Evolutionary conservation across 2,113 vertebrate genomes (phyloP).

Genomic region (Alaudala cheleensis): DNA sequence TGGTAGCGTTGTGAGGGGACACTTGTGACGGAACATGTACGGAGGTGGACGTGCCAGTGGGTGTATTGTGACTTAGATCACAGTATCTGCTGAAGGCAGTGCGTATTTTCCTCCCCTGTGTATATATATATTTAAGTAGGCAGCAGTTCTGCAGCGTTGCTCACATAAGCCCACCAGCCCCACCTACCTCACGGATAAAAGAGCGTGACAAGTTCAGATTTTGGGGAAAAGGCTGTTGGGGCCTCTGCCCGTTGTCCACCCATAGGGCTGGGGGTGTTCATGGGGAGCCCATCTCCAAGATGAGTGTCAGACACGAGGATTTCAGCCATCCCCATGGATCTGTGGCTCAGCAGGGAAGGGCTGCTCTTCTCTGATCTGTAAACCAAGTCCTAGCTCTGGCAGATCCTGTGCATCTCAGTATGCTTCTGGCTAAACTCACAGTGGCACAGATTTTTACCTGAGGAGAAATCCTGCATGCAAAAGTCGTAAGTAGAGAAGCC

Average conservation of each 20-base stretch:
- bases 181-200: background rate
- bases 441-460: background rate
- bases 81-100: constrained; percentile 4
- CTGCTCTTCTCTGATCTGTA: background rate
- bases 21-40: background rate
- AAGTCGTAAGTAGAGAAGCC: background rate
- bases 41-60: background rate
- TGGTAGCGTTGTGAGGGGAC: background rate
- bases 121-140: constrained; percentile 30
- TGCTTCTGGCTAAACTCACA: background rate
- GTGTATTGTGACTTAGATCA: background rate
- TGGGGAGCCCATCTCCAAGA: fast-evolving
- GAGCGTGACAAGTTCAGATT: background rate
- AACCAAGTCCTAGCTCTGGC: background rate
- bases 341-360: background rate
- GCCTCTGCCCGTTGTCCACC: fast-evolving
- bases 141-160: background rate
- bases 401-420: background rate
- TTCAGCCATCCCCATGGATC: background rate
- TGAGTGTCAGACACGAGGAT: fast-evolving
- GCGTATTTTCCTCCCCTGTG: background rate
- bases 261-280: fast-evolving
- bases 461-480: background rate
- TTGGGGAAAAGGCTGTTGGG: fast-evolving
- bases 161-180: background rate